These are phyloP conservation scores for Sussaba pulchella DNA, from an alignment of 2,888 invertebrate species.

Conservation along the genomic window DNA sequence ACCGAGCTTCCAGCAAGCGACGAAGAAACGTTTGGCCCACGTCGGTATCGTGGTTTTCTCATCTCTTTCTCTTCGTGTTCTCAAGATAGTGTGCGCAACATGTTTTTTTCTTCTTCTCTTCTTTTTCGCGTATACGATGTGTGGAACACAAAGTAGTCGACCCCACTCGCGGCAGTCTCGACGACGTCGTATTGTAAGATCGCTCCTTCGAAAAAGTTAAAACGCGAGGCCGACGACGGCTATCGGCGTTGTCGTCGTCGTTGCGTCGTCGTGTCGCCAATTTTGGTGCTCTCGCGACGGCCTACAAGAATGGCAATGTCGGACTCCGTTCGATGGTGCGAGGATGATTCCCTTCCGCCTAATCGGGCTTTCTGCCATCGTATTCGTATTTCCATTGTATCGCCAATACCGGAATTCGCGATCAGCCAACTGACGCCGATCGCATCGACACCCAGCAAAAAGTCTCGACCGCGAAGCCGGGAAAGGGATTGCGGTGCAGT, in stretches of 20 bases:
- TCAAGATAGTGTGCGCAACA: constrained; percentile 20
- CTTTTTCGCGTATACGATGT: constrained; percentile 18
- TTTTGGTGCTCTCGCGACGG: constrained; percentile 25
- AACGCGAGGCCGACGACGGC: constrained; percentile 1
- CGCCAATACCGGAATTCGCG: constrained; percentile 26
- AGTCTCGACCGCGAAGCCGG: neutral
- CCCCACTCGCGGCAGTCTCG: neutral
- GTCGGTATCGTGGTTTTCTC: constrained; percentile 30
- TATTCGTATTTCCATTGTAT: constrained; percentile 35
- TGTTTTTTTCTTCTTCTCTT: constrained; percentile 6
- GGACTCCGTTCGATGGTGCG: neutral
- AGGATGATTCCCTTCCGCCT: neutral
- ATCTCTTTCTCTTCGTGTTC: constrained; percentile 24
- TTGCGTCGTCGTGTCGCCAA: constrained; percentile 28
- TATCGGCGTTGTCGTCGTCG: neutral
- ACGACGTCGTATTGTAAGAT: neutral
- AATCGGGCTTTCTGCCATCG: neutral
- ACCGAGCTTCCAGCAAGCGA: neutral
- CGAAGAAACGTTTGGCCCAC: constrained; percentile 19
- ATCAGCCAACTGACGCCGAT: constrained; percentile 12
- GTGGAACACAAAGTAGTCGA: constrained; percentile 15
- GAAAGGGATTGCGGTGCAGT: neutral
- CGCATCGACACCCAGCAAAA: constrained; percentile 13
- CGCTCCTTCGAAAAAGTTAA: constrained; percentile 2
- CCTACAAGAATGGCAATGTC: constrained; percentile 40